Conservation (phyloP, 2,888 invertebrate genomes). For the Ectemnius continuus region DNA sequence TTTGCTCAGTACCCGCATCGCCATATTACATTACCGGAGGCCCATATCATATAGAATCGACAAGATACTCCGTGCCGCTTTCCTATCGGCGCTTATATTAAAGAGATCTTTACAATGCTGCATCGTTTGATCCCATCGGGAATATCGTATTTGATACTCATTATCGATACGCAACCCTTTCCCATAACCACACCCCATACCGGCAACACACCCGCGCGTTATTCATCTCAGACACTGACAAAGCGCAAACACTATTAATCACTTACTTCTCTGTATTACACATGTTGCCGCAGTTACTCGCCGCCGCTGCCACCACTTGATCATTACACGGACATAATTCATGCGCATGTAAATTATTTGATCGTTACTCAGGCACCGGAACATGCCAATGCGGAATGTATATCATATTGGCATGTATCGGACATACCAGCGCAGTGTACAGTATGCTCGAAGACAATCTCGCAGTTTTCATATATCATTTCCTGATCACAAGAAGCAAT, state of each 20-base stretch:
- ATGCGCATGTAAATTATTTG: conserved; percentile 4
- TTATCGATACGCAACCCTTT: conserved; percentile 41
- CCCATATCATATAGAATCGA: conserved; percentile 22
- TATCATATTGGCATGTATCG: not conserved
- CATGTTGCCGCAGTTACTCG: not conserved
- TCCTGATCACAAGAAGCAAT: not conserved
- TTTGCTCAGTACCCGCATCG: conserved; percentile 22
- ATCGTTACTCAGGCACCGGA: not conserved
- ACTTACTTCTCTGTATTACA: not conserved
- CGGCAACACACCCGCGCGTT: conserved; percentile 12
- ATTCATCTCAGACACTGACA: conserved; percentile 2
- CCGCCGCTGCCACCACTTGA: not conserved
- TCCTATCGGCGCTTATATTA: conserved; percentile 34
- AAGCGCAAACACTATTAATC: not conserved
- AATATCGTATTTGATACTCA: conserved; percentile 29
- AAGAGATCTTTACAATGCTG: conserved; percentile 54
- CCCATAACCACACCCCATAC: conserved; percentile 18
- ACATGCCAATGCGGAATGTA: not conserved
- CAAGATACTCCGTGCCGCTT: conserved; percentile 35
- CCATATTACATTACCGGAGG: not conserved
- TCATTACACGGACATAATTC: not conserved
- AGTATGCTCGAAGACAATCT: not conserved
- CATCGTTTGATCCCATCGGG: conserved; percentile 46
- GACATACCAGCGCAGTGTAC: not conserved
- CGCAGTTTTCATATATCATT: not conserved